Base-by-base conservation (phyloP, 2,888 invertebrate genomes). In the Drosophila pullipes region DNA sequence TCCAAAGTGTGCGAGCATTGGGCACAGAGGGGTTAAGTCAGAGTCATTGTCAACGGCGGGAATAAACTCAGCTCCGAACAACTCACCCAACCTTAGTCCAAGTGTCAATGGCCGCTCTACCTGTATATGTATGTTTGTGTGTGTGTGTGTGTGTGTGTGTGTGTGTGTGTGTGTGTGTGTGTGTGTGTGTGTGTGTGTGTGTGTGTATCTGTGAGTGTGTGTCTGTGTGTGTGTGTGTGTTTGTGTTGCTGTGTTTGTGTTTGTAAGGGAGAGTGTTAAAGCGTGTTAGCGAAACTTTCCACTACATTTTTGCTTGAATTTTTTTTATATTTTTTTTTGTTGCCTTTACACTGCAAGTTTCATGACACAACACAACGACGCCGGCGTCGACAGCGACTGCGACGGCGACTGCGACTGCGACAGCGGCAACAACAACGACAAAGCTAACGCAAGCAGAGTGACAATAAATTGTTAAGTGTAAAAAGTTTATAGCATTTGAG, bases 381-480 rank as follows among this genome's bases (percentile, higher is more conserved):
- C 25, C 66, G 18, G 10, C 73, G 54, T 25, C 57, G 52, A 37
- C 54, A 11, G 41, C 60, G 52, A n/a, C 41, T 41, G 10, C 53
- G 54, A 18, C 31, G n/a, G 6, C 68, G 39, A 31, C 53, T 31
- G 10, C 53, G 54, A 18, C 35, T 25, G 6, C 68, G 39, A 31
- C 53, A 18, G 3, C 66, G 11, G n/a, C 47, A 39, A 18, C 39
- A 18, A 47, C 47, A 47, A 22, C 47, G 47, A 47, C 47, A 47
- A 39, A 64, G 41, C 22, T 66, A 25, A 54, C 78, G 69, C 55
- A 53, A 69, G 68, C 71, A 75, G 89, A 84, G 87, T 89, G 85
- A 85, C 89, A 85, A 85, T 85, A 86, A 85, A 85, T 85, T 85
- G 85, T 89, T 89, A 86, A 89, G 87, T 84, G 89, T 80, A 85